Evolutionary conservation across 1,140 invertebrate genomes (phyloP), one percentile per base, ranked within the genome.

Genomic region (Thalassaphorura encarpata): DNA sequence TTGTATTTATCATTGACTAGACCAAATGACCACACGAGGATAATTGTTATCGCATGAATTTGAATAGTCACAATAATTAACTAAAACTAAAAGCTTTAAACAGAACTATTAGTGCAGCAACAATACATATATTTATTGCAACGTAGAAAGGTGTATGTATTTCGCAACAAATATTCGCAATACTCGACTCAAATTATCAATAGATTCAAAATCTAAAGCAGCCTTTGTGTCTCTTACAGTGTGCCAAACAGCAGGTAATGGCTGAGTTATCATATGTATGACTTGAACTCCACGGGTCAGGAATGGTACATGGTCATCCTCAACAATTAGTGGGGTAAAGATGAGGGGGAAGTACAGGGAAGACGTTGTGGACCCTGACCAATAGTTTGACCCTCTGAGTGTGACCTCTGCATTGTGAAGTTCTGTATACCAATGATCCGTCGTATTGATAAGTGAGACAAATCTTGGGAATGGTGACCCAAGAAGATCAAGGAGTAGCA

Each of bases 241-340:
- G 71, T 97, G 94, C 94, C 94, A 97, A 3, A 86, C 83, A 0
- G 66, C 54, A 0, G 93, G 93, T 72, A 97, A 97, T 29, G 89
- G 89, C 41, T 76, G 73, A 2, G 91, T 82, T 66, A 98, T 95
- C 2, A 97, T 62, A 75, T 97, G 94, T 2, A 98, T 69, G 50
- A 60, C 58, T 21, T 55, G 40, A 36, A 64, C 74, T 85, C 89
- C 80, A 78, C 76, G 79, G 64, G 73, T 70, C 63, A 91, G 68
- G 71, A 99, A 99, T 45, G 95, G 94, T 69, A 93, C 80, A 69
- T 99, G 95, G 73, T 95, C 75, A 24, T 99, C 94, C 73, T 97
- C 87, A 36, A 97, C 84, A 18, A 74, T 72, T 16, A 77, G 71
- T 33, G 72, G 71, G n/a, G 77, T 71, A 18, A 78, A 77, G 54